Evolutionary conservation across 1,140 invertebrate species (phyloP), one percentile per base, ranked within the genome.

Genomic region (Euwallacea fornicatus): DNA sequence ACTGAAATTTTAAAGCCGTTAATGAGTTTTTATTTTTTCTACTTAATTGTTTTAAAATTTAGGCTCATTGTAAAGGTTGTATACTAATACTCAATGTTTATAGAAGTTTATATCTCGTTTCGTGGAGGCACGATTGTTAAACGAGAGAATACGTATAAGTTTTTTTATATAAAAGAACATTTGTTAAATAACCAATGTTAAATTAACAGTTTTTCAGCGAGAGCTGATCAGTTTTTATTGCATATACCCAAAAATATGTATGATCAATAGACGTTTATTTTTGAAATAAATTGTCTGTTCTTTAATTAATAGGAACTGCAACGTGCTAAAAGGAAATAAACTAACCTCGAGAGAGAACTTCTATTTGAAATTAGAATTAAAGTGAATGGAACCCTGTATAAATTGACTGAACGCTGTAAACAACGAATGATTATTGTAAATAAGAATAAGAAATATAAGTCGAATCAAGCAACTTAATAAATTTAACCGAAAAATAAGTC

Each of bases 161-260:
- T 50, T 50, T 7, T 46, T 50, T 50, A 50, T 50, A 13, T 50
- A 50, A 50, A 50, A 11, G 9, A 65, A 55, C 9, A 42, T 65
- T 54, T 65, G 46, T 41, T 65, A 65, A 54, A 65, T 65, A 66
- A 41, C 9, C 42, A 53, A 58, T 66, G 11, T 58, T 66, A 16
- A 9, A 58, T 66, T 66, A 58, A 43, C 41, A 66, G 65, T 66
- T 13, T 15, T 66, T 42, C 65, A 66, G 46, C 46, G 46, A 13
- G 7, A 44, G 65, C 16, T 63, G 61, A 63, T 47, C 61, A 47
- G 58, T 42, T 66, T 58, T 66, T 58, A 50, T 50, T 58, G 16
- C 21, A 58, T 58, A 58, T 16, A 15, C 21, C 6, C 46, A 11
- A 15, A 33, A 58, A 53, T 53, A 53, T 53, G 6, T 58, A 50